These are phyloP conservation scores for Thomomys bottae DNA, from an alignment of 2,113 vertebrate genomes.

Conservation along the genomic window DNA sequence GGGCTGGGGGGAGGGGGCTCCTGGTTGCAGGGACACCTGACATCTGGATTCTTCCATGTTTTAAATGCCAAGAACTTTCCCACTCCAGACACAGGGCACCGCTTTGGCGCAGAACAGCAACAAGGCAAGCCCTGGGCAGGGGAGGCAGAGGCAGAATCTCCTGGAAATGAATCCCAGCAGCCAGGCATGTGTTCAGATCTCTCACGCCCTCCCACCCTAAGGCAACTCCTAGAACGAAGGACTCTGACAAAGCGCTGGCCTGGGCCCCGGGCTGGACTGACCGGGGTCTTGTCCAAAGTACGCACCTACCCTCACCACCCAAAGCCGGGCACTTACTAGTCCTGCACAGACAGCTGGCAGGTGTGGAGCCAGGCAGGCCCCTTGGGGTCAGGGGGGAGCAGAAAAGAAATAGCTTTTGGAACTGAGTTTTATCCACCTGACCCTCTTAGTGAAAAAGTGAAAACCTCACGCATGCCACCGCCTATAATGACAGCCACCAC, in stretches of 20 bases:
- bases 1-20: too few relatives aligned
- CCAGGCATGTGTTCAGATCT: background rate
- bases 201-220: background rate
- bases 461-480: background rate
- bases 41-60: background rate
- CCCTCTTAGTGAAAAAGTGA: background rate
- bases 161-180: constrained; percentile 14
- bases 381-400: background rate
- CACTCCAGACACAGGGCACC: background rate
- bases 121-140: background rate
- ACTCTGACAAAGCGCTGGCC: background rate
- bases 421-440: background rate
- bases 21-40: background rate
- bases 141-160: background rate
- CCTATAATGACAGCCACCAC: background rate
- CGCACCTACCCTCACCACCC: background rate
- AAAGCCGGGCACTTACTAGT: constrained; percentile 3
- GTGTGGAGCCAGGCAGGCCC: background rate
- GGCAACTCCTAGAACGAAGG: background rate
- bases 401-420: background rate
- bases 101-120: background rate
- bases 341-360: constrained; percentile 8
- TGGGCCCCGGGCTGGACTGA: background rate
- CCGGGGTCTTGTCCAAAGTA: background rate
- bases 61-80: constrained; percentile 22